phyloP scores from a whole-genome alignment of 2,888 invertebrate genomes.

The Gortyna flavago region DNA sequence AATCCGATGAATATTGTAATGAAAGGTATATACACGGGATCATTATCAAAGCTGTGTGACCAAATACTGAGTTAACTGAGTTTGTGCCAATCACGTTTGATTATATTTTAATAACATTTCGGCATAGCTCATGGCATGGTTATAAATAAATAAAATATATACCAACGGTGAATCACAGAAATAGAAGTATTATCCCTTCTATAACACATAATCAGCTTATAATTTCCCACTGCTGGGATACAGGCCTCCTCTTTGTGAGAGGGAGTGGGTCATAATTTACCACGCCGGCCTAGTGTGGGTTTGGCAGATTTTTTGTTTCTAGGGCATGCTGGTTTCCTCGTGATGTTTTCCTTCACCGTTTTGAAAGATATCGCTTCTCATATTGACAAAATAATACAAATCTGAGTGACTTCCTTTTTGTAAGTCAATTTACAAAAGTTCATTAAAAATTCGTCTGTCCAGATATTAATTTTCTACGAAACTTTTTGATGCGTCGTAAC shows the following conservation, averaged over 20 bases:
- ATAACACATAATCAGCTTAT: background rate
- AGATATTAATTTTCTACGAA: background rate
- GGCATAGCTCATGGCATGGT: background rate
- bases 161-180: background rate
- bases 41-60: background rate
- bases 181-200: background rate
- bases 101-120: background rate
- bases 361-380: background rate
- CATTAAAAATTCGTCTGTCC: background rate
- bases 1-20: constrained; percentile 18
- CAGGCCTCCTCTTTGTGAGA: background rate
- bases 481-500: background rate
- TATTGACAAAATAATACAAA: background rate
- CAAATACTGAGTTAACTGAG: constrained; percentile 29
- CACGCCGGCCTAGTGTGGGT: background rate
- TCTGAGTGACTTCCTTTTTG: background rate
- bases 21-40: constrained; percentile 10
- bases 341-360: background rate
- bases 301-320: background rate
- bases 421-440: background rate
- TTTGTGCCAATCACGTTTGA: constrained; percentile 15
- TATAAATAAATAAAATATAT: background rate
- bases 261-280: background rate
- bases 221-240: background rate
- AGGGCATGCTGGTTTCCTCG: background rate